phyloP scores from a whole-genome alignment of 2,797 vertebrate genomes.

The Taeniopygia guttata region DNA sequence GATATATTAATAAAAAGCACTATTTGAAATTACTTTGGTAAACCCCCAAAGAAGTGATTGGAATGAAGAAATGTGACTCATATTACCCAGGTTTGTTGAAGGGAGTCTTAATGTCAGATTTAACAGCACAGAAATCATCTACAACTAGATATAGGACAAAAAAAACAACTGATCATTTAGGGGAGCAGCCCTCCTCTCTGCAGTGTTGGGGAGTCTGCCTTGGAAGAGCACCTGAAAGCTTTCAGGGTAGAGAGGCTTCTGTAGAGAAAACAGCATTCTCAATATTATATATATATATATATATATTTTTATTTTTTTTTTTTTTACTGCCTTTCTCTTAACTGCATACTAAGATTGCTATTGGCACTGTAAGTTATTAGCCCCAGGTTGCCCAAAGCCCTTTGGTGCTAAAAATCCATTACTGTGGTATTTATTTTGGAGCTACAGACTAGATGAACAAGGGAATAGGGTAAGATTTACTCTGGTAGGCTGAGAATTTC shows the following conservation, averaged over 20 bases:
- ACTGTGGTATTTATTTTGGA: background rate
- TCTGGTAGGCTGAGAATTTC: background rate
- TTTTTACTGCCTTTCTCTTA: background rate
- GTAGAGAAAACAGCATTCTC: background rate
- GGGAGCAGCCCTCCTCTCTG: background rate
- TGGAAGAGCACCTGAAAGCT: background rate
- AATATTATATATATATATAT: background rate
- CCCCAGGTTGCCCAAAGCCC: background rate
- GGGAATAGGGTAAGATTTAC: background rate
- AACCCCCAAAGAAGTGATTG: background rate
- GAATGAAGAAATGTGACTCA: background rate
- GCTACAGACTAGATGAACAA: background rate
- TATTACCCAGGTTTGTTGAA: background rate
- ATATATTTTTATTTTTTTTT: too few relatives aligned
- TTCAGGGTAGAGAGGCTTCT: background rate
- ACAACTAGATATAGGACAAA: background rate
- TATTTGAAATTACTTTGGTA: background rate
- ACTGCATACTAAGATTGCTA: background rate
- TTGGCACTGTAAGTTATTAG: background rate
- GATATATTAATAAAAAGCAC: background rate
- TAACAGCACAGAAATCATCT: background rate
- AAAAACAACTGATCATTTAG: background rate
- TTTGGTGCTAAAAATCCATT: constrained; percentile 1
- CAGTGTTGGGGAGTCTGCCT: background rate
- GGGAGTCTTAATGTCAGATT: background rate